A percentile compares a stretch with the other conserved stretches of the same genome.
Evolutionary conservation across 2,797 vertebrate species (phyloP).

Genomic region (Syndactyla subalaris): DNA sequence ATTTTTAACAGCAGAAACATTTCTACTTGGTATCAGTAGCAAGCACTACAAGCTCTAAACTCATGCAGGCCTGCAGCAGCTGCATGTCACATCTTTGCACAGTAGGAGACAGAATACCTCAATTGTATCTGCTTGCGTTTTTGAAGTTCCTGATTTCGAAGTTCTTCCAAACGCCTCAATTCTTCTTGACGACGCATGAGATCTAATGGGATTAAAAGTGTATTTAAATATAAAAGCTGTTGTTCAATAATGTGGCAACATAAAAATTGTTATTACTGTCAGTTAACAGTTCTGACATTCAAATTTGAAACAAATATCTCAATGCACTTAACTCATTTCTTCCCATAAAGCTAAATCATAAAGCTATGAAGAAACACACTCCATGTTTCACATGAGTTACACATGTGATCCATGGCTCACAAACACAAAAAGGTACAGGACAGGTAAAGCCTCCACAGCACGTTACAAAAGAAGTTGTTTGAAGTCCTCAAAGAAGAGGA

Average conservation of each 20-base stretch:
- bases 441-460: background rate
- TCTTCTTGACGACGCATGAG: conserved; percentile 97
- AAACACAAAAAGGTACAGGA: background rate
- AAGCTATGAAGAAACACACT: background rate
- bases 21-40: background rate
- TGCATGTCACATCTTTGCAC: background rate
- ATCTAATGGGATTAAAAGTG: conserved; percentile 78
- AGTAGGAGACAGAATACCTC: conserved; percentile 80
- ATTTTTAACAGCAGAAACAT: background rate
- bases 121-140: conserved; percentile 95
- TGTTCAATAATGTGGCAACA: background rate
- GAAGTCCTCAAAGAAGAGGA: background rate
- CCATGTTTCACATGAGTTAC: too few relatives aligned
- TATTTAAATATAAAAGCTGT: background rate
- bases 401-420: background rate
- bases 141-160: conserved; percentile 95
- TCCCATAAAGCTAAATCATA: background rate
- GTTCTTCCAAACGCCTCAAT: conserved; percentile 92
- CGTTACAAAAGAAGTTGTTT: background rate
- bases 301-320: background rate
- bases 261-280: background rate
- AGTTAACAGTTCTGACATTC: background rate
- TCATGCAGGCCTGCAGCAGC: background rate
- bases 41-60: background rate
- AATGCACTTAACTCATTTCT: background rate